phyloP scores from a whole-genome alignment of 2,888 invertebrate species.

The Arrhopalites spinosus region DNA sequence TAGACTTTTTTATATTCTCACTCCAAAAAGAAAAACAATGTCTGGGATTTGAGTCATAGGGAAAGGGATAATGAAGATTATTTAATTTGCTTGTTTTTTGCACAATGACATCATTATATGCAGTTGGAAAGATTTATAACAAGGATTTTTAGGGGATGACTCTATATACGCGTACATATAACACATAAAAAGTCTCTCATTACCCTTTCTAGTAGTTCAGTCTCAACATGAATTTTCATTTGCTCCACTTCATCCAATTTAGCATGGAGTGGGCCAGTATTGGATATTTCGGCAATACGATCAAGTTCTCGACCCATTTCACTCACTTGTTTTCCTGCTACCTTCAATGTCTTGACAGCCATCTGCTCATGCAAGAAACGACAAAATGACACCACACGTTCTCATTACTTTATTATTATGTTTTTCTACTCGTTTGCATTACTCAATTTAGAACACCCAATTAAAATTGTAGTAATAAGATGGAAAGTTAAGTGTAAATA shows the following conservation, averaged over 20 bases:
- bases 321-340: constrained; percentile 81
- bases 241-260: constrained; percentile 86
- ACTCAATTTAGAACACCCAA: constrained; percentile 8
- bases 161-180: background rate
- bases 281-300: constrained; percentile 79
- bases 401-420: background rate
- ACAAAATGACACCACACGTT: no score
- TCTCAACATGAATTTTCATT: constrained; percentile 82
- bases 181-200: no score
- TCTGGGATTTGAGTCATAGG: background rate
- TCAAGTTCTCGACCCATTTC: constrained; percentile 92
- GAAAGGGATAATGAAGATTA: no score
- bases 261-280: constrained; percentile 81
- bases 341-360: constrained; percentile 86
- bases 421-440: no score
- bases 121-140: background rate
- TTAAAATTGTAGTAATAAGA: background rate
- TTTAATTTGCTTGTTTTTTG: constrained; percentile 16
- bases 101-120: background rate
- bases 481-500: background rate
- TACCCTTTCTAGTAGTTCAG: constrained; percentile 82
- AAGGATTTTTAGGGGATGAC: background rate
- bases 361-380: constrained; percentile 64
- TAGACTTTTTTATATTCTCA: background rate
- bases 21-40: background rate